Evolutionary conservation across 2,797 vertebrate genomes (phyloP).

Genomic region (Danio kyathit): DNA sequence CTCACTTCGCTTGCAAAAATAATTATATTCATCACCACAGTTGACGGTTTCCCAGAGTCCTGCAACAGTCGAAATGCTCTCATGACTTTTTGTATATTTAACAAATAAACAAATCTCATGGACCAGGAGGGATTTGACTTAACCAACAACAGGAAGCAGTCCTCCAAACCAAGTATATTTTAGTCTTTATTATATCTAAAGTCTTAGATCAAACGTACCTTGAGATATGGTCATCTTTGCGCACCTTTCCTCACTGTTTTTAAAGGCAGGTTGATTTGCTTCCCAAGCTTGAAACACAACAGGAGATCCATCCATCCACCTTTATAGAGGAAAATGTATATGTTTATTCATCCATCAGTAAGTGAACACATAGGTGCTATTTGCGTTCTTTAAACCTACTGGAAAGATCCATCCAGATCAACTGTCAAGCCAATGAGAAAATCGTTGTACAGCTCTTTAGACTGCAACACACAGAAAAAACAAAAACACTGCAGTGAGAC

Average conservation of each 20-base stretch:
- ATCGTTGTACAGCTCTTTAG: slow-evolving; percentile 49
- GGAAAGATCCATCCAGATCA: slow-evolving; percentile 85
- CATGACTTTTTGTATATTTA: not conserved
- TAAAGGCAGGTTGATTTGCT: slow-evolving; percentile 84
- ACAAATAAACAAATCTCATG: not conserved
- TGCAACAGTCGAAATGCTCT: slow-evolving; percentile 52
- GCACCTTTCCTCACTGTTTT: slow-evolving; percentile 86
- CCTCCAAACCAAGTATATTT: not conserved
- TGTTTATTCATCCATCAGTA: not conserved
- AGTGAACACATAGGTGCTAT: not conserved
- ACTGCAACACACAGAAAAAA: slow-evolving; percentile 32
- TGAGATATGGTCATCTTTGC: slow-evolving; percentile 79
- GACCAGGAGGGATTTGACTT: not conserved
- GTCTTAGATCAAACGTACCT: slow-evolving; percentile 70
- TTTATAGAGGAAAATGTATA: slow-evolving; percentile 56
- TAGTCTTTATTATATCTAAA: not conserved
- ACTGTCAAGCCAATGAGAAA: slow-evolving; percentile 87
- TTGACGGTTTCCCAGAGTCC: slow-evolving; percentile 86
- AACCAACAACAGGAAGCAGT: not conserved
- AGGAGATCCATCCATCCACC: slow-evolving; percentile 84
- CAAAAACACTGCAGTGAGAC: not conserved
- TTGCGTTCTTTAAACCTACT: slow-evolving; percentile 76
- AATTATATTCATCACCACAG: slow-evolving; percentile 78
- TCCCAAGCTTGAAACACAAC: slow-evolving; percentile 82
- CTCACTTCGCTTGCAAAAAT: slow-evolving; percentile 83